Percentiles rank a stretch among this genome's conserved stretches.
These are phyloP conservation scores for Oceanodroma leucorhoa DNA, from an alignment of 2,797 vertebrate genomes.

Conservation along the genomic window DNA sequence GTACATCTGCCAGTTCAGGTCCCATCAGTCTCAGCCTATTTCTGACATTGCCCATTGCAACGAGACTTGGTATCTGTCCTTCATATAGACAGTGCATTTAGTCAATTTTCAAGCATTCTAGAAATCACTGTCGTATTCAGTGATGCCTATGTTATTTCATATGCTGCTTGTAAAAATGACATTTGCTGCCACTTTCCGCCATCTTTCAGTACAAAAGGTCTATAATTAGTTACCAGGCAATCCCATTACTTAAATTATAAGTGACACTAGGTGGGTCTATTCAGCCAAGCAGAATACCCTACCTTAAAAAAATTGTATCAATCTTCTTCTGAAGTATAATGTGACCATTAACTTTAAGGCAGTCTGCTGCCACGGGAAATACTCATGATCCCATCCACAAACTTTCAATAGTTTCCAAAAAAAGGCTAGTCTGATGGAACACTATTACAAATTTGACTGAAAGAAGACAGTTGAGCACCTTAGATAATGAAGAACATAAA, in stretches of 20 bases:
- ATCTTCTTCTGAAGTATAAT: not conserved
- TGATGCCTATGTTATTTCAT: not conserved
- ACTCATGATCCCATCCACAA: not conserved
- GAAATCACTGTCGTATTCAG: not conserved
- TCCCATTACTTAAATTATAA: constrained; percentile 19
- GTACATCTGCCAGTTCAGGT: constrained; percentile 36
- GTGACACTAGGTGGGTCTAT: not conserved
- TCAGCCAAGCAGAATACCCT: not conserved
- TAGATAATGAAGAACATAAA: not conserved
- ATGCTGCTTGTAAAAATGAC: not conserved
- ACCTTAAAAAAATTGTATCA: not conserved
- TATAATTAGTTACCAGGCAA: not conserved
- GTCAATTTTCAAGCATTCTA: constrained; percentile 9
- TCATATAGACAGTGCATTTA: not conserved
- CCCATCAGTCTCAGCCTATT: constrained; percentile 26
- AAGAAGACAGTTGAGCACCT: not conserved
- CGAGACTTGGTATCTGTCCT: not conserved
- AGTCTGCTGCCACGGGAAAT: not conserved
- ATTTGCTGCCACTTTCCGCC: not conserved
- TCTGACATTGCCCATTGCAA: constrained; percentile 15
- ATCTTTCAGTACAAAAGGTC: not conserved
- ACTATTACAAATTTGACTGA: not conserved
- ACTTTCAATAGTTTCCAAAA: not conserved
- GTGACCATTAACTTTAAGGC: not conserved
- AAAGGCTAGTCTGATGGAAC: not conserved